Conservation (phyloP, 2,113 vertebrate genomes). For the Melanocharis versteri region DNA sequence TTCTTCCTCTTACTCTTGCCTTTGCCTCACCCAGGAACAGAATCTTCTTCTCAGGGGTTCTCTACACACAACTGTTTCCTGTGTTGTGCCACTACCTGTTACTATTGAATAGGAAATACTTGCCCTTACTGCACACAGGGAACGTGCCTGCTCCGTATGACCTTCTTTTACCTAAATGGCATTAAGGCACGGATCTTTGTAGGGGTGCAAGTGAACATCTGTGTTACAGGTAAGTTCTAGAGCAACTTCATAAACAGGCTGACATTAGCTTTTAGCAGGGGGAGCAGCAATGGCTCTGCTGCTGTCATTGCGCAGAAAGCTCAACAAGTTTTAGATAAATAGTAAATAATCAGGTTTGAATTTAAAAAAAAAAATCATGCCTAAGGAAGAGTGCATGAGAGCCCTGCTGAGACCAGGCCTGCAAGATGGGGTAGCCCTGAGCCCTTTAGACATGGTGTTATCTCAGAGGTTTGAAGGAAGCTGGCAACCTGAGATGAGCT, state of each 20-base stretch:
- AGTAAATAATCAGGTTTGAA: not conserved
- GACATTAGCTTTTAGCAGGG: not conserved
- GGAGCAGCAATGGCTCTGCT: not conserved
- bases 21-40: not conserved
- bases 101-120: not conserved
- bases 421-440: not conserved
- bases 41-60: not conserved
- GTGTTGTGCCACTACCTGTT: not conserved
- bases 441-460: not conserved
- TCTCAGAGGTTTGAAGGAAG: not conserved
- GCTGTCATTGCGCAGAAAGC: not conserved
- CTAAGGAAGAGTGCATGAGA: not conserved
- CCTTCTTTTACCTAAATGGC: not conserved
- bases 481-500: not conserved
- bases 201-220: not conserved
- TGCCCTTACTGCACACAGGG: not conserved
- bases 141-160: fast-evolving
- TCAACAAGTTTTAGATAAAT: not conserved
- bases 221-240: not conserved
- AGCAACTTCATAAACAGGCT: not conserved
- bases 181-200: not conserved
- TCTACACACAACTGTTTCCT: not conserved
- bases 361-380: not conserved
- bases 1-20: not conserved
- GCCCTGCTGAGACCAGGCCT: not conserved